Percentiles rank a stretch among this genome's conserved stretches.
phyloP scores from a whole-genome alignment of 2,888 invertebrate genomes.

The Pollenia griseotomentosa region DNA sequence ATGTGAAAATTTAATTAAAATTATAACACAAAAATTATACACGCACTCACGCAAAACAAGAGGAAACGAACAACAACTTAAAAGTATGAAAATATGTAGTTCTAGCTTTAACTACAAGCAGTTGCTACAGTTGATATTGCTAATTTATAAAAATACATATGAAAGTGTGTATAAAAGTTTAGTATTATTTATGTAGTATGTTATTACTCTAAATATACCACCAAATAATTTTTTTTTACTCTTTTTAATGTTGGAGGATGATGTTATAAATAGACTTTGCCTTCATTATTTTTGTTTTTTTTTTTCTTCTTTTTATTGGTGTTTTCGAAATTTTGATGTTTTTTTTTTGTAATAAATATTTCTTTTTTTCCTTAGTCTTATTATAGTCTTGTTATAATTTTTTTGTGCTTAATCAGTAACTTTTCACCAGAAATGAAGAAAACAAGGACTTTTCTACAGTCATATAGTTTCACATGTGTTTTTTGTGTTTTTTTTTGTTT shows the following conservation, averaged over 20 bases:
- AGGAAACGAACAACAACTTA: background rate
- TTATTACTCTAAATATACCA: background rate
- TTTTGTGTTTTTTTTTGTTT: background rate
- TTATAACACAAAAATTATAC: slow-evolving; percentile 6
- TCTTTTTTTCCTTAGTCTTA: background rate
- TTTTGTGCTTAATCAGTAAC: slow-evolving; percentile 33
- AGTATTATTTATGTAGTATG: background rate
- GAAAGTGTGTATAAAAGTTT: slow-evolving; percentile 23
- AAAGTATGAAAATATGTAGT: background rate
- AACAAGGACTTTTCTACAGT: slow-evolving; percentile 9
- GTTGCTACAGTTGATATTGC: background rate
- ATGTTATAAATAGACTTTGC: slow-evolving; percentile 4
- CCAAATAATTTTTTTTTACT: slow-evolving; percentile 2
- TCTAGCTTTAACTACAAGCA: slow-evolving; percentile 25
- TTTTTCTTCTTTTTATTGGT: background rate
- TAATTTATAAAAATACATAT: background rate
- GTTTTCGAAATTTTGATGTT: background rate
- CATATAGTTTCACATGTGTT: slow-evolving; percentile 11
- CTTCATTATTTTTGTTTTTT: slow-evolving; percentile 26
- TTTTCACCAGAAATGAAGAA: background rate
- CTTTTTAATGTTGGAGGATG: background rate
- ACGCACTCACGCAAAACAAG: background rate
- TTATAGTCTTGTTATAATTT: slow-evolving; percentile 21
- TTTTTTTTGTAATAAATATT: background rate
- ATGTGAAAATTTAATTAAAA: slow-evolving; percentile 10